Conservation (phyloP, 2,888 invertebrate genomes). For the Lydus trimaculatus region DNA sequence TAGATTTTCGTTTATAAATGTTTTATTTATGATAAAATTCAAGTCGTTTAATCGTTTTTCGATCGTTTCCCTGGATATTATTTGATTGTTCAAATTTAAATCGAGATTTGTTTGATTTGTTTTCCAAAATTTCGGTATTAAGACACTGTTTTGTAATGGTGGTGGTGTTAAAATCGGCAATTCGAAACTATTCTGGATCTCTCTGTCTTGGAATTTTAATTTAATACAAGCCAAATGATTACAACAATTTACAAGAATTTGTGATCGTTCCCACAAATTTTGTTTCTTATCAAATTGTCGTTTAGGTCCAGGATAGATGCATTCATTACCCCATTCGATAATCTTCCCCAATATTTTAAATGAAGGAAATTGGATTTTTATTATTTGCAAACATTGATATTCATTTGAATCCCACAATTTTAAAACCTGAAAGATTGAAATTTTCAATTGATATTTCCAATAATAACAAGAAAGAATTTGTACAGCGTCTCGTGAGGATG, state of each 20-base stretch:
- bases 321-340: conserved; percentile 66
- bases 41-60: conserved; percentile 29
- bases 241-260: conserved; percentile 65
- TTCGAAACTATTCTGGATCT: conserved; percentile 43
- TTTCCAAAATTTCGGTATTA: conserved; percentile 57
- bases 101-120: conserved; percentile 27
- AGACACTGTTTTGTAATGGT: conserved; percentile 57
- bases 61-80: conserved; percentile 8
- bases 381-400: conserved; percentile 65
- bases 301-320: conserved; percentile 66
- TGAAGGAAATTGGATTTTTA: conserved; percentile 66
- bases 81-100: conserved; percentile 8
- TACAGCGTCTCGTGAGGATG: conserved; percentile 66
- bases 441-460: neutral
- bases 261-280: conserved; percentile 55
- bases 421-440: conserved; percentile 60
- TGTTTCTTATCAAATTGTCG: conserved; percentile 21
- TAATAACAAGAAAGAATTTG: conserved; percentile 28
- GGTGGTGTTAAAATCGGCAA: conserved; percentile 53
- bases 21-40: conserved; percentile 42
- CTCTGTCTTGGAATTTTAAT: conserved; percentile 47
- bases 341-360: conserved; percentile 65
- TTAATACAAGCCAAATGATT: conserved; percentile 63
- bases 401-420: conserved; percentile 69
- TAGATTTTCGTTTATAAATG: conserved; percentile 59